These are phyloP conservation scores for Apomyelois bistriatella DNA, from an alignment of 2,888 invertebrate genomes.

Conservation along the genomic window DNA sequence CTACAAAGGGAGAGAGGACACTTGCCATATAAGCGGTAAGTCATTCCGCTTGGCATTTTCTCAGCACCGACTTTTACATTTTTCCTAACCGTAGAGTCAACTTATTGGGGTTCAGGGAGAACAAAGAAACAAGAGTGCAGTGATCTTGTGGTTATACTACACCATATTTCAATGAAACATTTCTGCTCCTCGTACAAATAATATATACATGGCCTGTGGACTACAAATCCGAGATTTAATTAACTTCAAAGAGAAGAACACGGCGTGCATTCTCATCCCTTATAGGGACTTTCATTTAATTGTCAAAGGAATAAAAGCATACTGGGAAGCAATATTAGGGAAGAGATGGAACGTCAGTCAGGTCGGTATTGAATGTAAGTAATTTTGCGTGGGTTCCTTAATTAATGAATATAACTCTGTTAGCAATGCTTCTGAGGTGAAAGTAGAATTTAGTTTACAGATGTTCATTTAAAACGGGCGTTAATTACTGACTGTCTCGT, in stretches of 20 bases:
- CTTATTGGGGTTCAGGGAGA: conserved; percentile 11
- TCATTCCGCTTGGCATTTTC: conserved; percentile 20
- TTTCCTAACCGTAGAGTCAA: conserved; percentile 14
- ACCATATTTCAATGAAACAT: background rate
- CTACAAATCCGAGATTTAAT: conserved; percentile 15
- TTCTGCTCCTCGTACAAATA: conserved; percentile 9
- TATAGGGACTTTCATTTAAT: conserved; percentile 9
- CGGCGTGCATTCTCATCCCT: conserved; percentile 13
- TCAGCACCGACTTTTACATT: conserved; percentile 19
- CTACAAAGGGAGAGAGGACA: conserved; percentile 34
- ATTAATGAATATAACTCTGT: conserved; percentile 29
- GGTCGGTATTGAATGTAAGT: conserved; percentile 10
- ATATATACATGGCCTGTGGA: conserved; percentile 8
- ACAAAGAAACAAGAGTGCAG: background rate
- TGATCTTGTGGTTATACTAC: background rate
- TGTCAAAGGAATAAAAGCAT: conserved; percentile 10
- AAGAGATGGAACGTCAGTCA: background rate
- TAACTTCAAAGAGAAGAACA: conserved; percentile 16
- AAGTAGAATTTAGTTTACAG: conserved; percentile 23
- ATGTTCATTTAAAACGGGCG: conserved; percentile 25
- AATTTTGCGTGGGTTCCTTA: conserved; percentile 19
- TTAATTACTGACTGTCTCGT: too few species aligned
- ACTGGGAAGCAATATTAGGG: conserved; percentile 3
- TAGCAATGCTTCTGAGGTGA: conserved; percentile 23
- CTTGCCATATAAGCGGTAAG: conserved; percentile 26